phyloP scores from a whole-genome alignment of 2,797 vertebrate species.

The Austrolebias charrua region DNA sequence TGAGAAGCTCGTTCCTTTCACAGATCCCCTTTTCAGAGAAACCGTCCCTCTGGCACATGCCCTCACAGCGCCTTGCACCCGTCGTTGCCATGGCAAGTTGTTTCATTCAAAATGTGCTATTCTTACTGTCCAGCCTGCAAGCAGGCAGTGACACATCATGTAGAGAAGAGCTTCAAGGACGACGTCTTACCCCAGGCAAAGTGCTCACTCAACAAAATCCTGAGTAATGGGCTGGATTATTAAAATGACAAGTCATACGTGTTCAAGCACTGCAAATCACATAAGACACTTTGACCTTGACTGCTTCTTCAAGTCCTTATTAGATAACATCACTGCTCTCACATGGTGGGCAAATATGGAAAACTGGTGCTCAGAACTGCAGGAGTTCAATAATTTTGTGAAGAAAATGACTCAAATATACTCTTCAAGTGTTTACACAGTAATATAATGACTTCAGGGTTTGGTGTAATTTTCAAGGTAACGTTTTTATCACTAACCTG shows the following conservation, averaged over 20 bases:
- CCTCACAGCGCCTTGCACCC: conserved; percentile 35
- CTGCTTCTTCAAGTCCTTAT: too few species aligned
- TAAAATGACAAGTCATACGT: conserved; percentile 31
- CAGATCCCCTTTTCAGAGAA: conserved; percentile 30
- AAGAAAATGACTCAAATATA: too few species aligned
- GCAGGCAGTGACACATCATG: conserved; percentile 30
- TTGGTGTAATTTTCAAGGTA: too few species aligned
- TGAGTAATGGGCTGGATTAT: conserved; percentile 24
- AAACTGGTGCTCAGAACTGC: too few species aligned
- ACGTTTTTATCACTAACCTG: conserved; percentile 79
- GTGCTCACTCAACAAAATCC: conserved; percentile 34
- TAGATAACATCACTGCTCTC: too few species aligned
- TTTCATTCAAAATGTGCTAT: conserved; percentile 49
- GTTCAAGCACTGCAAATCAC: conserved; percentile 4
- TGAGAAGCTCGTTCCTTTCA: conserved; percentile 33
- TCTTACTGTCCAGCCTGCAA: conserved; percentile 48
- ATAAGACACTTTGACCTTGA: conserved; percentile 23
- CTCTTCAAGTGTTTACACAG: too few species aligned
- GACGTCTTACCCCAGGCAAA: conserved; percentile 26
- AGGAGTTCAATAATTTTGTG: too few species aligned
- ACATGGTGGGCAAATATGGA: too few species aligned
- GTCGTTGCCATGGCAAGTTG: conserved; percentile 58
- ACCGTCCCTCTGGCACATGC: conserved; percentile 30
- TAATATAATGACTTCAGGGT: too few species aligned
- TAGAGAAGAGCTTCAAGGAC: conserved; percentile 53